Base-by-base conservation (phyloP, 2,113 vertebrate species). In the Morone saxatilis region DNA sequence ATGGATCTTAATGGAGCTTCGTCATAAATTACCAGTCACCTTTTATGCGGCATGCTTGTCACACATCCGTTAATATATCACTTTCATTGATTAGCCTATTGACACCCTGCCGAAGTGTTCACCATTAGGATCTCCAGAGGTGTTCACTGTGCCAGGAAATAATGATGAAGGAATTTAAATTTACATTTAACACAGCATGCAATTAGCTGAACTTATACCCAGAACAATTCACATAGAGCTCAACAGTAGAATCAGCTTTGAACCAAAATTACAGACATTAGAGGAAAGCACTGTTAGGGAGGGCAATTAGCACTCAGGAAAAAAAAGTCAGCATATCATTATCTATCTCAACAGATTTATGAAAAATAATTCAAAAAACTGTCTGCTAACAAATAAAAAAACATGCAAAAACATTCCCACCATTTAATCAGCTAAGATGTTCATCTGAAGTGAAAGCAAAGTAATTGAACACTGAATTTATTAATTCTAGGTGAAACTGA, bases 401-500 rank as follows among this genome's bases (percentile, higher is more conserved):
- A 66, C 0, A 8, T 40, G 40, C 7, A 19, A 74, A 61, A 31
- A 16, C 40, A 70, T 67, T 38, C 3, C 3, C 3, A 17, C 36
- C 25, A 19, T 22, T 36, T 47, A 47, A 68, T 25, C 36, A 65
- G 43, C 36, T 17, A 69, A 68, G 10, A 47, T 54, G 48, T 62
- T 82, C 14, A 6, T 57, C 10, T 54, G 7, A 22, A 47, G 60
- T 41, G 14, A 45, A 57, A 51, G 13, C 17, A 38, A 50, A 1
- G 7, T 51, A 57, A 78, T 41, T 76, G 6, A 82, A 82, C 57
- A 67, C 71, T 76, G 59, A 76, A 76, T 74, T 5, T 51, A 78
- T 83, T 71, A 0, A 65, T 48, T 71, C 8, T 5, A 48, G 40
- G 38, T 71, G 65, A 66, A 75, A 79, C 12, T 53, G 4, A 63